phyloP scores from a whole-genome alignment of 2,113 vertebrate genomes.

The Trematocara nigrifrons region DNA sequence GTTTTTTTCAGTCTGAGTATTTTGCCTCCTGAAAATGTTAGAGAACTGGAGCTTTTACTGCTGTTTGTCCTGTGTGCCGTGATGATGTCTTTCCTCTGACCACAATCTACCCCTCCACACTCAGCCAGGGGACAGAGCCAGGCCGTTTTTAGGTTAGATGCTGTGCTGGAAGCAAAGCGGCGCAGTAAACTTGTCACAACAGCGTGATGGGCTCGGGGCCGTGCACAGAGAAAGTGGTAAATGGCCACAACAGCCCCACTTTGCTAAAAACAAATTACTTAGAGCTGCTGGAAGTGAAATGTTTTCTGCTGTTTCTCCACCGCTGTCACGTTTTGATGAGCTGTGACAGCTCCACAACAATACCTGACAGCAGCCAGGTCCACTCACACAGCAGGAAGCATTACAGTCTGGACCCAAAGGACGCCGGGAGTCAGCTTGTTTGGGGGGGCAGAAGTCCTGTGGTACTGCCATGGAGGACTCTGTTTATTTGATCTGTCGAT shows the following conservation, averaged over 20 bases:
- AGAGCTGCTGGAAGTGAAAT: not conserved
- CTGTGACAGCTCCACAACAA: not conserved
- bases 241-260: conserved; percentile 6
- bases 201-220: not conserved
- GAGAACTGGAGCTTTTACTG: not conserved
- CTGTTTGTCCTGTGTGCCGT: not conserved
- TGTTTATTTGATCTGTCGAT: not conserved
- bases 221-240: not conserved
- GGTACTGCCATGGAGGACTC: not conserved
- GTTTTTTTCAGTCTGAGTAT: not conserved
- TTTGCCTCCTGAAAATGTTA: not conserved
- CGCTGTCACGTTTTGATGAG: conserved; percentile 7
- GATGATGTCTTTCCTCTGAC: not conserved
- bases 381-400: not conserved
- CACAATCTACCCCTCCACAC: not conserved
- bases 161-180: not conserved
- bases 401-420: not conserved
- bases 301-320: not conserved
- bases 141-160: not conserved
- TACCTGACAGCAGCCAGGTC: not conserved
- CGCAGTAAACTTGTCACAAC: not conserved
- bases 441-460: not conserved
- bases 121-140: not conserved
- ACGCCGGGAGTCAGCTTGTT: not conserved
- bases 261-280: not conserved